Evolutionary conservation across 2,797 vertebrate species (phyloP).

Genomic region (Lates japonicus): DNA sequence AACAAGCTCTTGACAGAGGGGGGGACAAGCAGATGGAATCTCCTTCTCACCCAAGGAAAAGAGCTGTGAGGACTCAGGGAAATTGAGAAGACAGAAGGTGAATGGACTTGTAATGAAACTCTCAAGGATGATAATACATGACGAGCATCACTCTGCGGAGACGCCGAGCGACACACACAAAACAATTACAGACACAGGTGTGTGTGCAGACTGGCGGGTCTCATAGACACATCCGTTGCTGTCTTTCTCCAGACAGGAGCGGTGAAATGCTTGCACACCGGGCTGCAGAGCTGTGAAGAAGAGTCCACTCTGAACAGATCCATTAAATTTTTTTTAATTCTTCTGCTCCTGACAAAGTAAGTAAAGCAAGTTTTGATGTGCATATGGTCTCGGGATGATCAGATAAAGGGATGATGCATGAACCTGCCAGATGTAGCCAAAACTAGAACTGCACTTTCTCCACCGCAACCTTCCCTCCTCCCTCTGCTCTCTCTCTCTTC

Average conservation of each 20-base stretch:
- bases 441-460: constrained; percentile 72
- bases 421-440: constrained; percentile 72
- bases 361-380: constrained; percentile 34
- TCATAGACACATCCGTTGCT: background rate
- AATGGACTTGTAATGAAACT: constrained; percentile 47
- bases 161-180: background rate
- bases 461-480: constrained; percentile 63
- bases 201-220: background rate
- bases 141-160: constrained; percentile 2
- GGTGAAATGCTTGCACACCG: accelerated
- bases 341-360: constrained; percentile 29
- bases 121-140: constrained; percentile 15
- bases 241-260: background rate
- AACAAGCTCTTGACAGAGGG: constrained; percentile 36
- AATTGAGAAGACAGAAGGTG: constrained; percentile 48
- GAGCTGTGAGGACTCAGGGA: constrained; percentile 26
- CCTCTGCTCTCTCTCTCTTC: constrained; percentile 28
- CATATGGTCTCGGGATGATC: constrained; percentile 51
- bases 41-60: constrained; percentile 35
- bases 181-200: constrained; percentile 7
- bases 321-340: constrained; percentile 22
- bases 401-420: constrained; percentile 69
- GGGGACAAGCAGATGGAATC: constrained; percentile 53
- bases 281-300: background rate
- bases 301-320: background rate